These are phyloP conservation scores for Nemurella pictetii DNA, from an alignment of 2,888 invertebrate genomes.

Conservation along the genomic window DNA sequence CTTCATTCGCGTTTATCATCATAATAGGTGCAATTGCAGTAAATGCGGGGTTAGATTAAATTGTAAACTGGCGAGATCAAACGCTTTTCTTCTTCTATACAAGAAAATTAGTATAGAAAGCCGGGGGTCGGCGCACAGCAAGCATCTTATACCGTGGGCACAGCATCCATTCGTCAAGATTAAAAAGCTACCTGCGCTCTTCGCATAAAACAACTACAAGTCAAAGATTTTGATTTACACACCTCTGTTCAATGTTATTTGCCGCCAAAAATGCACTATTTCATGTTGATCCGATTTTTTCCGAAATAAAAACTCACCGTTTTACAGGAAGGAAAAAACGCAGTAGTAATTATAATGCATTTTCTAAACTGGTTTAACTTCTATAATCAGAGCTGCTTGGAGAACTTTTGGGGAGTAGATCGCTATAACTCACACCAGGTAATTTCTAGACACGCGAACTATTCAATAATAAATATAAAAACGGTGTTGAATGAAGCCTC, in stretches of 20 bases:
- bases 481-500: not conserved
- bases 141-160: not conserved
- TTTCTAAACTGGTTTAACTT: conserved; percentile 1
- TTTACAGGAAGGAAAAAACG: not conserved
- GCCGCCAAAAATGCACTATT: conserved; percentile 18
- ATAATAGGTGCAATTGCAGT: not conserved
- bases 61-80: not conserved
- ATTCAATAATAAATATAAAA: conserved; percentile 5
- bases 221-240: not conserved
- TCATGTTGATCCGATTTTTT: not conserved
- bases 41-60: not conserved
- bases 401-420: not conserved
- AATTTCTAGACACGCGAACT: not conserved
- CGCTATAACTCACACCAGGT: not conserved
- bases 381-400: not conserved
- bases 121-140: not conserved
- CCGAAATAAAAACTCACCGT: not conserved
- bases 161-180: not conserved
- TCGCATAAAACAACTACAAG: not conserved
- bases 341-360: conserved; percentile 17
- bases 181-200: not conserved
- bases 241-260: not conserved
- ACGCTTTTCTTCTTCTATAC: not conserved
- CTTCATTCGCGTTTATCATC: not conserved
- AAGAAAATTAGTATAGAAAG: not conserved